Evolutionary conservation across 2,113 vertebrate genomes (phyloP), one percentile per base, ranked within the genome.

Genomic region (Mystacornis crossleyi): DNA sequence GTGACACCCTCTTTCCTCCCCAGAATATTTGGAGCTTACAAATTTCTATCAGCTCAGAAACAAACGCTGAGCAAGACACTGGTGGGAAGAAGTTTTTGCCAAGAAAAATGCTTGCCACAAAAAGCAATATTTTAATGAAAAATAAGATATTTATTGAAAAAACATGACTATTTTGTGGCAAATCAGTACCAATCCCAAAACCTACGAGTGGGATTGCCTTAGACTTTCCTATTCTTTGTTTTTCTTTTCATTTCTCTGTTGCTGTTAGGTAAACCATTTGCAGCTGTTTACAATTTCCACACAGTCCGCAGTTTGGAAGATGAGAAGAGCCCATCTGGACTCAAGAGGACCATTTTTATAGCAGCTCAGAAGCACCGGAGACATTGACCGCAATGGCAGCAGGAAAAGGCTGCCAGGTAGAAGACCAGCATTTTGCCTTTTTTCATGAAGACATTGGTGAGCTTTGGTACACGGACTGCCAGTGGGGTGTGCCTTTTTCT

Each of bases 281-380:
- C 58, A 87, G 70, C 38, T 69, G 45, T 24, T 85, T 69, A 81
- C 42, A 82, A 34, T 79, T 91, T 93, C 57, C 57, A 64, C 21
- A 13, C 9, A 69, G 70, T 34, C 53, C 60, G 23, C n/a, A 34
- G 17, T 75, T 42, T 72, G 53, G 66, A 87, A 72, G 60, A 70
- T 4, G 15, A 79, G 29, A 61, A 78, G 60, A 91, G 5, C 12
- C n/a, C 18, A 2, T 40, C 53, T 61, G 45, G 50, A 77, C n/a
- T 42, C 66, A 57, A 67, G 50, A 74, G 26, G 38, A 75, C 9
- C 14, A 25, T 77, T 81, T 77, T 47, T 19, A 42, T 18, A 81
- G n/a, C 20, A 86, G 33, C 23, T 50, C 29, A 43, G 64, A 75
- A 67, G n/a, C 0, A 0, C 36, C 3, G 3, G 36, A 53, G 43